Conservation (phyloP, 2,797 vertebrate genomes). For the Myripristis murdjan region DNA sequence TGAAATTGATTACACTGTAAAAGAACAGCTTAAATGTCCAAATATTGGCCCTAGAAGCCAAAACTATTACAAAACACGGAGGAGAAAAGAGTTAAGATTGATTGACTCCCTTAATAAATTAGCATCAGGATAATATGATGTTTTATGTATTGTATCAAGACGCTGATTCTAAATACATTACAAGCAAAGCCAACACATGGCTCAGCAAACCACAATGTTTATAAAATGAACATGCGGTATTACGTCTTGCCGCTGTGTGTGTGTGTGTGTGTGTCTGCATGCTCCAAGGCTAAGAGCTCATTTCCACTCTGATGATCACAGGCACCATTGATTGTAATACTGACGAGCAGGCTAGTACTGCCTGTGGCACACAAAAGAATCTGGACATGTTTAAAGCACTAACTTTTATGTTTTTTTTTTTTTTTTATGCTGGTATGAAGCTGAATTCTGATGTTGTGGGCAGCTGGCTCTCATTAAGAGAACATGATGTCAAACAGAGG, state of each 20-base stretch:
- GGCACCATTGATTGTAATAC: conserved; percentile 82
- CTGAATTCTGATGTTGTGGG: conserved; percentile 73
- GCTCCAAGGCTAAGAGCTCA: conserved; percentile 77
- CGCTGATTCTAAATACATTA: conserved; percentile 51
- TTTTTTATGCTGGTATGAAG: conserved; percentile 72
- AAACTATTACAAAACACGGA: conserved; percentile 29
- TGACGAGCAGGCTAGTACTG: conserved; percentile 76
- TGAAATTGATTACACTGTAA: conserved; percentile 70
- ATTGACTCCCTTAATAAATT: conserved; percentile 53
- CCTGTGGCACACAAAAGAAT: conserved; percentile 73
- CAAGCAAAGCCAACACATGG: conserved; percentile 53
- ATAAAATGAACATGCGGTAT: conserved; percentile 61
- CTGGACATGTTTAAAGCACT: conserved; percentile 84
- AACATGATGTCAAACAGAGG: conserved; percentile 83
- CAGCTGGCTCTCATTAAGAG: conserved; percentile 83
- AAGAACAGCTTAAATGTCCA: conserved; percentile 57
- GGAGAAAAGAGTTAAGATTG: neutral
- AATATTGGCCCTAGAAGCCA: conserved; percentile 45
- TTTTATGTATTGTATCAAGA: conserved; percentile 58
- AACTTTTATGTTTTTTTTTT: conserved; percentile 79
- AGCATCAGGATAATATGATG: conserved; percentile 45
- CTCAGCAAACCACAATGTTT: conserved; percentile 68
- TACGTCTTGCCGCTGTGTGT: conserved; percentile 29
- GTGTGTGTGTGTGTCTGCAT: conserved; percentile 32
- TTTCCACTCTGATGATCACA: conserved; percentile 83